These are phyloP conservation scores for Danio albolineatus DNA, from an alignment of 2,797 vertebrate species.

Conservation along the genomic window DNA sequence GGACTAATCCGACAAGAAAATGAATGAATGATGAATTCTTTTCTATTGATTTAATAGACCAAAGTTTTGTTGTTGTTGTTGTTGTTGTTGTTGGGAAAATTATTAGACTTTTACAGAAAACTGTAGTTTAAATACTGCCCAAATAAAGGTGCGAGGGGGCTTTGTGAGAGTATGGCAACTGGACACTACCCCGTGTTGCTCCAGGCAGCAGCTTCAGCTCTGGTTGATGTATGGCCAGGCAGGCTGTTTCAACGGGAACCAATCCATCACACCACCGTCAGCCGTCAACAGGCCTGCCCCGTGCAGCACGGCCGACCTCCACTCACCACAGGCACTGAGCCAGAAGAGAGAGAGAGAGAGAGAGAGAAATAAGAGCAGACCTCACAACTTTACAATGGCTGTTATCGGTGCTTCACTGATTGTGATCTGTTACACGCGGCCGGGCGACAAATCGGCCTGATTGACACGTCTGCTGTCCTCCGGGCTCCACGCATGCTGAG, in stretches of 20 bases:
- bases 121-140: no score
- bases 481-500: not conserved
- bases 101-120: no score
- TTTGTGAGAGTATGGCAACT: conserved; percentile 32
- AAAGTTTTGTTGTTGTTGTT: no score
- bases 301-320: conserved; percentile 81
- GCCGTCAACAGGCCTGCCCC: conserved; percentile 81
- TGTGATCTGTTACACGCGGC: conserved; percentile 36
- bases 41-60: no score
- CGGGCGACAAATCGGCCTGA: conserved; percentile 29
- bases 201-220: conserved; percentile 48
- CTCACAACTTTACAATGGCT: conserved; percentile 43
- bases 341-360: conserved; percentile 28
- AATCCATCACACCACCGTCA: conserved; percentile 81
- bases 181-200: conserved; percentile 50
- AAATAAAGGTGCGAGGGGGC: not conserved
- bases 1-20: no score
- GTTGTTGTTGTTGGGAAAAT: no score
- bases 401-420: conserved; percentile 44
- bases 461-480: conserved; percentile 19
- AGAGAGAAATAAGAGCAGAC: conserved; percentile 34
- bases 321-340: conserved; percentile 68
- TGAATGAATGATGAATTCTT: no score
- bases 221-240: conserved; percentile 61
- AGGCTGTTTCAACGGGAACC: conserved; percentile 82